These are phyloP conservation scores for Ennomos quercinarius DNA, from an alignment of 2,888 invertebrate genomes.

Conservation along the genomic window DNA sequence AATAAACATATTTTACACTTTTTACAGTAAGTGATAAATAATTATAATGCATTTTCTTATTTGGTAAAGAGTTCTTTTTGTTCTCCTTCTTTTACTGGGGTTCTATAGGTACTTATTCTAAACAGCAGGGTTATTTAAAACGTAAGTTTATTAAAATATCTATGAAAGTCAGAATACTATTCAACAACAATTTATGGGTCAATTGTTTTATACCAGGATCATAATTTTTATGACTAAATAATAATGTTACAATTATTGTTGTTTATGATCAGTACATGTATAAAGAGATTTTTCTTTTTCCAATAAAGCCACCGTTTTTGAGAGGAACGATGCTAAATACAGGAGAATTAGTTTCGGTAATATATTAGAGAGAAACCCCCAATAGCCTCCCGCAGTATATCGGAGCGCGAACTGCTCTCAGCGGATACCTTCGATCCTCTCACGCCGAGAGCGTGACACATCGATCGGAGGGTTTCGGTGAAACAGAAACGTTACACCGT, in stretches of 20 bases:
- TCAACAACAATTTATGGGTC: too few species aligned
- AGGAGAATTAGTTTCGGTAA: constrained; percentile 58
- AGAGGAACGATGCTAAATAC: constrained; percentile 55
- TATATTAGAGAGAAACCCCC: constrained; percentile 39
- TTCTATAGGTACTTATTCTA: too few species aligned
- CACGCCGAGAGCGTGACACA: background rate
- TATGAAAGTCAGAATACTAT: too few species aligned
- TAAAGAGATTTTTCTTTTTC: constrained; percentile 49
- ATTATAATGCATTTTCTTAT: too few species aligned
- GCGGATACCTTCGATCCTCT: background rate
- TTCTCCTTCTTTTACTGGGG: too few species aligned
- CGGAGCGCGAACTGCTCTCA: constrained; percentile 4
- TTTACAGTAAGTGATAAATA: too few species aligned
- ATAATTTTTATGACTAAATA: too few species aligned
- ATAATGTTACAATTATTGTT: background rate
- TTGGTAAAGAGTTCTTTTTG: too few species aligned
- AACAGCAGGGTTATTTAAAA: too few species aligned
- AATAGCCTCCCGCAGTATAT: constrained; percentile 33
- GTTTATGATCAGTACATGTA: constrained; percentile 1
- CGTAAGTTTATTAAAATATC: too few species aligned
- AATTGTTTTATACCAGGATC: too few species aligned
- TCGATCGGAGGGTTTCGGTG: background rate
- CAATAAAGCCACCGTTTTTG: constrained; percentile 76
- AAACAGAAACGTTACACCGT: background rate
- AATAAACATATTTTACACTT: too few species aligned